Percentiles rank a stretch among this genome's conserved stretches.
Evolutionary conservation across 2,797 vertebrate genomes (phyloP).

Genomic region (Pseudochromis fuscus): DNA sequence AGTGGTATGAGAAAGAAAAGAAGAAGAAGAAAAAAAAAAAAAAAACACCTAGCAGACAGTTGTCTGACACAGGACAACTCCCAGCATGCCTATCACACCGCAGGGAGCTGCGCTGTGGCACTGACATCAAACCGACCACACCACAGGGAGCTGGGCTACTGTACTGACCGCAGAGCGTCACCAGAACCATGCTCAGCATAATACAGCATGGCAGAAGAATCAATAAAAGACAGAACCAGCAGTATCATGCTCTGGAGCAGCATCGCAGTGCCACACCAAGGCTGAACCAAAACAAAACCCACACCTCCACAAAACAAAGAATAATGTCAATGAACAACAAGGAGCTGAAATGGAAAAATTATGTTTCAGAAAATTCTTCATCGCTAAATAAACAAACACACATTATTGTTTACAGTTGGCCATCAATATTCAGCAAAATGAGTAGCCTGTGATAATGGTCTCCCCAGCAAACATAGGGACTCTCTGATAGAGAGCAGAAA

Average conservation of each 20-base stretch:
- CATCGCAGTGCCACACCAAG: not conserved
- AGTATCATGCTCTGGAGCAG: slow-evolving; percentile 21
- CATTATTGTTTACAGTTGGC: slow-evolving; percentile 74
- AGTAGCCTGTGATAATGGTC: slow-evolving; percentile 81
- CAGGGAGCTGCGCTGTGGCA: slow-evolving; percentile 68
- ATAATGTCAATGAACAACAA: not conserved
- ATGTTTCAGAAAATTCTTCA: slow-evolving; percentile 21
- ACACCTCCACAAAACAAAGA: not conserved
- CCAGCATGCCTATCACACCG: slow-evolving; percentile 77
- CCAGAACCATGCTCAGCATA: slow-evolving; percentile 80
- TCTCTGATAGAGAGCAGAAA: slow-evolving; percentile 83
- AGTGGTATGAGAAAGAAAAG: slow-evolving; percentile 13
- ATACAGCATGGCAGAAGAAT: slow-evolving; percentile 83
- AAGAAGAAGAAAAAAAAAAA: not conserved
- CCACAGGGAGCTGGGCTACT: slow-evolving; percentile 69
- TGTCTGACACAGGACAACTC: slow-evolving; percentile 61
- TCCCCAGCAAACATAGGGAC: slow-evolving; percentile 72
- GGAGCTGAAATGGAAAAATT: not conserved
- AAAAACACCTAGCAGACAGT: slow-evolving; percentile 45
- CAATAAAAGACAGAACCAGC: slow-evolving; percentile 72
- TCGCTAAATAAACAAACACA: slow-evolving; percentile 29
- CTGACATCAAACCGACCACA: slow-evolving; percentile 75
- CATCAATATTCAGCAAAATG: slow-evolving; percentile 80
- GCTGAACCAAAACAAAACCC: slow-evolving; percentile 23
- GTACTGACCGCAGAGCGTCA: slow-evolving; percentile 84